Evolutionary conservation across 1,140 invertebrate species (phyloP).

Genomic region (Gryon sp.): DNA sequence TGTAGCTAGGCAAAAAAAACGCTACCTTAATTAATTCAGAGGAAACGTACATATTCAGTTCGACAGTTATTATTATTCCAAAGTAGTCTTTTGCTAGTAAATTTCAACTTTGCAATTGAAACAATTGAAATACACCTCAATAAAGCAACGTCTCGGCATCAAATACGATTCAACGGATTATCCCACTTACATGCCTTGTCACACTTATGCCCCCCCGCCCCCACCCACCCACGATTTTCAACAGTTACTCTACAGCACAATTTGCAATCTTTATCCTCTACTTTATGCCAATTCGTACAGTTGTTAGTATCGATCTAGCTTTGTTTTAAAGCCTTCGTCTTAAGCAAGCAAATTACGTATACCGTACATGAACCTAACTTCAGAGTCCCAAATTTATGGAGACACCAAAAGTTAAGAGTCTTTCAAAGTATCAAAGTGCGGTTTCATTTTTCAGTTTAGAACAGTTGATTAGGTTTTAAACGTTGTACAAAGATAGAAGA

Average conservation of each 20-base stretch:
- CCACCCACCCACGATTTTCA: background rate
- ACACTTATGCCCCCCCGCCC: constrained; percentile 76
- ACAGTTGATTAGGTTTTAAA: too few relatives aligned
- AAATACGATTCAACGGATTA: constrained; percentile 42
- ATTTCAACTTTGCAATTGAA: constrained; percentile 10
- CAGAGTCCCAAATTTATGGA: background rate
- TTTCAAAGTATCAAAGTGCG: too few relatives aligned
- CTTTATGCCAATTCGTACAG: constrained; percentile 30
- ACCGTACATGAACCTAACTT: constrained; percentile 22
- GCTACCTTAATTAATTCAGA: constrained; percentile 65
- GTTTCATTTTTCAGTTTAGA: too few relatives aligned
- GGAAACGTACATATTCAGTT: constrained; percentile 80
- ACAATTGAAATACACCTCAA: constrained; percentile 53
- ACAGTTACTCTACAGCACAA: constrained; percentile 68
- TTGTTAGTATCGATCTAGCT: constrained; percentile 52
- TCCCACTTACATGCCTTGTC: constrained; percentile 79
- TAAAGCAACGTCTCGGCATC: constrained; percentile 56
- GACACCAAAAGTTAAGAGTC: too few relatives aligned
- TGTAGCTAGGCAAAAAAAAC: constrained; percentile 66
- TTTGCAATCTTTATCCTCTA: constrained; percentile 31
- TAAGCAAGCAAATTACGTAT: constrained; percentile 41
- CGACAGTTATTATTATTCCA: too few relatives aligned
- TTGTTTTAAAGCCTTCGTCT: constrained; percentile 40
- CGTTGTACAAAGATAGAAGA: too few relatives aligned
- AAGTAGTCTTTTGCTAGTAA: background rate